Evolutionary conservation across 2,113 vertebrate species (phyloP).

Genomic region (Oplegnathus fasciatus): DNA sequence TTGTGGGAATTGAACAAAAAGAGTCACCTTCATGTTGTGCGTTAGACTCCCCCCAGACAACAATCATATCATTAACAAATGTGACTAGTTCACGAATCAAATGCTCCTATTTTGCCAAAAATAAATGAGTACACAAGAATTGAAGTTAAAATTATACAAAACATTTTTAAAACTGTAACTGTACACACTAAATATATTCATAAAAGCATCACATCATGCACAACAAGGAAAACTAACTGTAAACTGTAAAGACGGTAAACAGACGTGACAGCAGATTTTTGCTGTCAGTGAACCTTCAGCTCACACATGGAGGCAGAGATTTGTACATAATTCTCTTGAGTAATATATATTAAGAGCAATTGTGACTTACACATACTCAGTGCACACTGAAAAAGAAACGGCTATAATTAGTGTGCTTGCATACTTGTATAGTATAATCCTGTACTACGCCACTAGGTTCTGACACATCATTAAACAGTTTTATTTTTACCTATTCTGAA

Average conservation of each 20-base stretch:
- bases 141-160: neutral
- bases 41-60: neutral
- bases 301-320: neutral
- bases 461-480: neutral
- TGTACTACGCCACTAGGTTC: neutral
- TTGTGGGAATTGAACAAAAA: conserved; percentile 11
- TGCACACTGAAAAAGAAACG: neutral
- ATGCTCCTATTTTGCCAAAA: neutral
- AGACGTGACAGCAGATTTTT: neutral
- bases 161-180: neutral
- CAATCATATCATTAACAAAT: neutral
- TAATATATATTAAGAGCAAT: neutral
- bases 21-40: neutral
- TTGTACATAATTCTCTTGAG: neutral
- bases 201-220: neutral
- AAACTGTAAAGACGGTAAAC: neutral
- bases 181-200: neutral
- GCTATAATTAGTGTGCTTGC: neutral
- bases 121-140: neutral
- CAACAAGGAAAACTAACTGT: neutral
- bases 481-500: neutral
- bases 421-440: neutral
- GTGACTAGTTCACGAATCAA: neutral
- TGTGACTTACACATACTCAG: neutral
- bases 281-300: neutral